These are phyloP conservation scores for Cotesia typhae DNA, from an alignment of 1,140 invertebrate genomes.

Conservation along the genomic window DNA sequence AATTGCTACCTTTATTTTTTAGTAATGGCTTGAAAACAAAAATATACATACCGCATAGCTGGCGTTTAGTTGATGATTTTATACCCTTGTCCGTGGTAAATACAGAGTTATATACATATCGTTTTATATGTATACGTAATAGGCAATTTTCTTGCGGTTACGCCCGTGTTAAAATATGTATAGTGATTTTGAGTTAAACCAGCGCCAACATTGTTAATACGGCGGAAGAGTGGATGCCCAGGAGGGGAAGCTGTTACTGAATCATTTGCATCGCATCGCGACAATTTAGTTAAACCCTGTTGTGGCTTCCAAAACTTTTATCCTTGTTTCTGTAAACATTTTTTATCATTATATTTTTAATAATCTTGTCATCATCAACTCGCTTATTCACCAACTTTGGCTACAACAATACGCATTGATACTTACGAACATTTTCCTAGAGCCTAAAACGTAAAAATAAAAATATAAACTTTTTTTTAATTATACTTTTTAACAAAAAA, in stretches of 20 bases:
- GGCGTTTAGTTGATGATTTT: conserved; percentile 4
- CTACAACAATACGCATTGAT: no score
- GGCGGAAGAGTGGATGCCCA: conserved; percentile 35
- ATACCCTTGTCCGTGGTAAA: conserved; percentile 32
- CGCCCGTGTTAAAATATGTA: conserved; percentile 65
- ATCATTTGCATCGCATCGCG: conserved; percentile 63
- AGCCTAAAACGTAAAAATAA: no score
- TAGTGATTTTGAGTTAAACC: conserved; percentile 63
- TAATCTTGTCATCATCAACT: no score
- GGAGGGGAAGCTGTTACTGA: conserved; percentile 64
- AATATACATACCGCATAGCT: conserved; percentile 2
- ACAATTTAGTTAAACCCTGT: conserved; percentile 53
- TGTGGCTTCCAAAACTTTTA: conserved; percentile 11
- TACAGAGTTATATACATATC: conserved; percentile 44
- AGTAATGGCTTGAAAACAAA: conserved; percentile 12
- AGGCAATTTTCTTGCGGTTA: conserved; percentile 66
- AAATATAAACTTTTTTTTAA: no score
- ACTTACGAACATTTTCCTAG: no score
- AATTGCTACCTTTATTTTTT: conserved; percentile 7
- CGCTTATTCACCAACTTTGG: no score
- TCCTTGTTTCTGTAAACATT: conserved; percentile 23
- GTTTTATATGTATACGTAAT: conserved; percentile 59
- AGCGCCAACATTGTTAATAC: conserved; percentile 43
- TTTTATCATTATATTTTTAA: conserved; percentile 3
- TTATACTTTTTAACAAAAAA: no score